Evolutionary conservation across 2,113 vertebrate species (phyloP).

Genomic region (Xenopus borealis): DNA sequence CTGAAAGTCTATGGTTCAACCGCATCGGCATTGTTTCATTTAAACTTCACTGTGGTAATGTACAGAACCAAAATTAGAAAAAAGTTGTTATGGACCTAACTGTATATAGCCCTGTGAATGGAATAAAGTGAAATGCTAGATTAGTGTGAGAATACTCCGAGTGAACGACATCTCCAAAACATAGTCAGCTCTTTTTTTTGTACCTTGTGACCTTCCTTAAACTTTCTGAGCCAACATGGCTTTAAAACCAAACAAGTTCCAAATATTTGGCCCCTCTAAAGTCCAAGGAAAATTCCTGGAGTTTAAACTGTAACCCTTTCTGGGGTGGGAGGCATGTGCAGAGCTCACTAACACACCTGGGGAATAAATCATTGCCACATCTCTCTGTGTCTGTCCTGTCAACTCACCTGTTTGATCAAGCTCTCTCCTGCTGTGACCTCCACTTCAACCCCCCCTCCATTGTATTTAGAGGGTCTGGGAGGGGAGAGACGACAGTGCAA

Average conservation of each 20-base stretch:
- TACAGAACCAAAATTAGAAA: too few relatives aligned
- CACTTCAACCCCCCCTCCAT: constrained; percentile 53
- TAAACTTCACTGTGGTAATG: too few relatives aligned
- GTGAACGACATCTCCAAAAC: too few relatives aligned
- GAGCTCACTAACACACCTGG: constrained; percentile 64
- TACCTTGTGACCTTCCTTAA: not conserved
- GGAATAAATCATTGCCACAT: constrained; percentile 62
- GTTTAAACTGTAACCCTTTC: constrained; percentile 59
- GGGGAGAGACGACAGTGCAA: too few relatives aligned
- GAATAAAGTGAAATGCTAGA: too few relatives aligned
- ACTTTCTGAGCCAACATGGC: not conserved
- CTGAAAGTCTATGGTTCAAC: too few relatives aligned
- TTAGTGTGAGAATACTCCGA: too few relatives aligned
- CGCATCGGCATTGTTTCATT: too few relatives aligned
- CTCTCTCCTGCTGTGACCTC: constrained; percentile 52
- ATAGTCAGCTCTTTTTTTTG: too few relatives aligned
- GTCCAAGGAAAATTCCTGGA: constrained; percentile 9
- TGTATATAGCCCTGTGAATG: too few relatives aligned
- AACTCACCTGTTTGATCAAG: constrained; percentile 54
- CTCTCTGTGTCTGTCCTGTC: constrained; percentile 52
- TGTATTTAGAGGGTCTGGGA: constrained; percentile 46
- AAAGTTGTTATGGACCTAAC: too few relatives aligned
- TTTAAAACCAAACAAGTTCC: not conserved
- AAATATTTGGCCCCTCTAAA: constrained; percentile 19
- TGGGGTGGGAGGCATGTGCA: constrained; percentile 38